Base-by-base conservation (phyloP, 2,888 invertebrate genomes). In the Augochlorella aurata region DNA sequence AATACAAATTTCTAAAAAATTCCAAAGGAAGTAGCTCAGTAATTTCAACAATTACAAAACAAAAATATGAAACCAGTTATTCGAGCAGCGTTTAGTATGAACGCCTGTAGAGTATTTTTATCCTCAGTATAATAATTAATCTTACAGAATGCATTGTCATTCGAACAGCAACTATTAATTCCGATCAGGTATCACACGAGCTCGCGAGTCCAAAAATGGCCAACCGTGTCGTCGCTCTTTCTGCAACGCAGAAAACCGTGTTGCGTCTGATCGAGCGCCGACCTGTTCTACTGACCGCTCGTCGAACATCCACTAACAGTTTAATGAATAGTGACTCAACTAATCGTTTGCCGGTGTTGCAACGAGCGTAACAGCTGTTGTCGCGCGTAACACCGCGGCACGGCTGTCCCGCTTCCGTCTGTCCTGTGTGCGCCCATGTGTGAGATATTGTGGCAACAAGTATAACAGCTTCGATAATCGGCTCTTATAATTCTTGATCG, bases 181-280 rank as follows among this genome's bases (percentile, higher is more conserved):
- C 38, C 7, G 7, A 2, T 38, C 3, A 38, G 38, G 5, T 7
- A 38, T 7, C 38, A 5, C 38, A 3, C 1, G 29, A 1, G 3
- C 29, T 3, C 29, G 29, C 29, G 38, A 2, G 38, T 38, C 5
- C 38, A 38, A 38, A 54, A 54, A 54, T 54, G 12, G 12, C 54
- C 12, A 16, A 49, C 16, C 16, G 49, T 38, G 54, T 21, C 54
- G 5, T 21, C 21, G 54, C 12, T 21, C 5, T 14, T 24, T 14
- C 54, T 4, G 38, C 14, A 14, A 58, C 21, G n/a, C 24, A 12
- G 12, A 14, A 45, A 65, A 18, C 47, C 54, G 67, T 44, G 44
- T 18, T 21, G 47, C 61, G 72, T 50, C 74, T 47, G 74, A 70
- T 50, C 49, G 50, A 66, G 8, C n/a, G 45, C 18, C 50, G 79